Evolutionary conservation across 2,113 vertebrate species (phyloP), one percentile per base, ranked within the genome.

Genomic region (Sturnira hondurensis): DNA sequence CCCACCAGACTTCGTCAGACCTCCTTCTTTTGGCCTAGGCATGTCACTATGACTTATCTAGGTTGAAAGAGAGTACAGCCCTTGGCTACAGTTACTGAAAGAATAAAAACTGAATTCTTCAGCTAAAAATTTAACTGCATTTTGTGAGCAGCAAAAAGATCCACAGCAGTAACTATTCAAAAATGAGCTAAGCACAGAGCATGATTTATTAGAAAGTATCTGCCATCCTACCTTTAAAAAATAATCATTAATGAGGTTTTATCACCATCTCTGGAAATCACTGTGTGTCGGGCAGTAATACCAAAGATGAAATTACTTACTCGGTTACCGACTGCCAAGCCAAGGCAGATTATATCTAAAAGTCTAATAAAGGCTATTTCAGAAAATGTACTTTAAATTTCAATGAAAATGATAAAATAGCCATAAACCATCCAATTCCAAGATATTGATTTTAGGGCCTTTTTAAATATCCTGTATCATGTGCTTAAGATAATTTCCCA

Each of bases 71-170:
- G 58, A 86, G 20, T 47, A 80, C 74, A 91, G 91, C 41, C 52
- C 24, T 94, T 65, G 86, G 91, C 82, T 73, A 43, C 65, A 77
- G 76, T 86, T 93, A 77, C 80, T 65, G 31, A n/a, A 91, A 95
- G 52, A 94, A 82, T 92, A 91, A 91, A 95, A 96, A 95, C 6
- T 88, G 77, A 95, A 94, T 97, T 95, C 82, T 88, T 92, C 67
- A 91, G 50, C 80, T 92, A 86, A 24, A 94, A 92, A 93, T 86
- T 65, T 94, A 96, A 91, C 86, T 71, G 85, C 24, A 45, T 94
- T 94, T 96, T 91, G 45, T 74, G 28, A 92, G 45, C 67, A 85
- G 54, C 56, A 80, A 89, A 96, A 93, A 93, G 77, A 92, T 50
- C 73, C 85, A 86, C 9, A 31, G 68, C 22, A 63, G 47, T 50